Evolutionary conservation across 1,140 invertebrate species (phyloP).

Genomic region (Drosophila serrata): DNA sequence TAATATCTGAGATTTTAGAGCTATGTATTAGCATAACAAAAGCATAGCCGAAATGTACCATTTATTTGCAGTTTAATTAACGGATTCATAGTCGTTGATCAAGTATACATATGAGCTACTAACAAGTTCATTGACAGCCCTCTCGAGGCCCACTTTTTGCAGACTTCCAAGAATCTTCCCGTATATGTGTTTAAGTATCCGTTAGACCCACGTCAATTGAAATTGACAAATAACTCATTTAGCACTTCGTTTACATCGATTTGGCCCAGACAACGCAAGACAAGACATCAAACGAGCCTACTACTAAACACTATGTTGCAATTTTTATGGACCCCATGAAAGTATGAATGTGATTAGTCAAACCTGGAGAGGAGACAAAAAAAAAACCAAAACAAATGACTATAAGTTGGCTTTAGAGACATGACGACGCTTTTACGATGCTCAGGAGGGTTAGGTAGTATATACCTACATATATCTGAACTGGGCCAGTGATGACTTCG

Average conservation of each 20-base stretch:
- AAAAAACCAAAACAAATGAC: constrained; percentile 1
- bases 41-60: neutral
- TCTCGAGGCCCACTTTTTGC: constrained; percentile 4
- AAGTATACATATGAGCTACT: neutral
- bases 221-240: constrained; percentile 23
- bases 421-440: constrained; percentile 24
- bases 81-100: constrained; percentile 12
- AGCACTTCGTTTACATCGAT: constrained; percentile 26
- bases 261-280: constrained; percentile 11
- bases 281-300: constrained; percentile 23
- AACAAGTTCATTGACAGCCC: constrained; percentile 32
- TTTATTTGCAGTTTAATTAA: constrained; percentile 36
- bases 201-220: constrained; percentile 10
- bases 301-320: constrained; percentile 32
- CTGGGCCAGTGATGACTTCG: constrained; percentile 71
- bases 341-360: constrained; percentile 44
- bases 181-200: neutral
- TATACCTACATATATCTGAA: constrained; percentile 12
- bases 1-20: neutral
- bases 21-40: neutral
- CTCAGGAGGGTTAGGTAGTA: neutral
- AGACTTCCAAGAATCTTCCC: neutral
- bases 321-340: constrained; percentile 51
- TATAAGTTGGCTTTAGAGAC: constrained; percentile 32
- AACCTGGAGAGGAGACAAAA: constrained; percentile 16